These are phyloP conservation scores for Pterostichus niger DNA, from an alignment of 2,888 invertebrate species.

Conservation along the genomic window DNA sequence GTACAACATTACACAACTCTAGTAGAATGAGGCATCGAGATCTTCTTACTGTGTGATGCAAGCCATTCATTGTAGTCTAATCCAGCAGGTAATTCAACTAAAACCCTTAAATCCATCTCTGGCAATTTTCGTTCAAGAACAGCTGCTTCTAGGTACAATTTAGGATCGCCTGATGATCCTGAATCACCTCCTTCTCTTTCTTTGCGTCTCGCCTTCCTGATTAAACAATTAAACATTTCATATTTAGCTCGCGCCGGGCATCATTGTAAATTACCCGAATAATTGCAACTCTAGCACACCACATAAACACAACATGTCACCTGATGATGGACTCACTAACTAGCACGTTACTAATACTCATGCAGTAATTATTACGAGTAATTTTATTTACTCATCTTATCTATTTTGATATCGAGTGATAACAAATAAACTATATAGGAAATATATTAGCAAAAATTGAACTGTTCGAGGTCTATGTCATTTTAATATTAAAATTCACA, in stretches of 20 bases:
- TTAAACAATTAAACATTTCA: constrained; percentile 72
- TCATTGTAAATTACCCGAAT: constrained; percentile 45
- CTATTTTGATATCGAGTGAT: constrained; percentile 58
- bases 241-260: neutral
- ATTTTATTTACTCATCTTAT: constrained; percentile 59
- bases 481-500: constrained; percentile 74
- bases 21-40: neutral
- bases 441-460: neutral
- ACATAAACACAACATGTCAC: constrained; percentile 60
- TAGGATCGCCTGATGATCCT: constrained; percentile 89
- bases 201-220: constrained; percentile 97
- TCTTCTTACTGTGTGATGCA: constrained; percentile 95
- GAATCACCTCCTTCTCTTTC: constrained; percentile 91
- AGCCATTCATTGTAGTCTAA: constrained; percentile 99
- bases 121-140: constrained; percentile 96
- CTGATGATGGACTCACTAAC: neutral
- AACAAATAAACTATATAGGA: constrained; percentile 25
- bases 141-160: constrained; percentile 96
- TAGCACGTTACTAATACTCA: constrained; percentile 6
- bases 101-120: constrained; percentile 95
- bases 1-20: neutral
- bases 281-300: constrained; percentile 50
- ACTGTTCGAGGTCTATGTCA: neutral
- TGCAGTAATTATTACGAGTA: constrained; percentile 46
- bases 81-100: constrained; percentile 96